Evolutionary conservation across 1,140 invertebrate genomes (phyloP), one percentile per base, ranked within the genome.

Genomic region (Babylonia areolata): DNA sequence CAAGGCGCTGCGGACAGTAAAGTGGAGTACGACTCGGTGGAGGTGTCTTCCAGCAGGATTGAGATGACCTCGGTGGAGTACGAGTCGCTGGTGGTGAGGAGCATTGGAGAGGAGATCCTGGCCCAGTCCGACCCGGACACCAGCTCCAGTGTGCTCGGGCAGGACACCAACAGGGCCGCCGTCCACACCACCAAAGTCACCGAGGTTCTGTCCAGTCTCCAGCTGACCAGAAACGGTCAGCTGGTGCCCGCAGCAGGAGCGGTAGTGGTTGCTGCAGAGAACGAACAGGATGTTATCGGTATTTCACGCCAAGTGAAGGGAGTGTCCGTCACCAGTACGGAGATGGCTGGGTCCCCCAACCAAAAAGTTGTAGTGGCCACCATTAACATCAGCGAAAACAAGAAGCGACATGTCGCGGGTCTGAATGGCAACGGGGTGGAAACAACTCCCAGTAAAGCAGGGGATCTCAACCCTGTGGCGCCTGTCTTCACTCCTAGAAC

Each of bases 261-360:
- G 46, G 20, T 11, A 6, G 46, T 51, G 46, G n/a, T n/a, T n/a
- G 46, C 6, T 6, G 46, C 58, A 23, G 28, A 23, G 58, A 23
- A 64, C 28, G 20, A 28, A 6, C 58, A 12, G 58, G 46, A 51
- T 17, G 46, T 51, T 9, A 17, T 17, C 46, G 46, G 17, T 17
- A 9, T 51, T 9, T 23, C 20, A 6, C 58, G 58, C 15, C 20
- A 28, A 23, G 5, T 28, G 20, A 23, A 64, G 58, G 0, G 58
- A 12, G 58, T 64, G 58, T 64, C 58, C 58, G 58, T 64, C 58
- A 64, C 58, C 58, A 64, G 58, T 23, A 64, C 58, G 58, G 58
- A n/a, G 58, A 23, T 64, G 58, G 23, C 58, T 23, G 58, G 58
- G 12, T 23, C 58, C 23, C 58, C 15, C 15, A 64, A 64, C 28